Conservation (phyloP, 2,888 invertebrate genomes). For the Ophion obscuratus region DNA sequence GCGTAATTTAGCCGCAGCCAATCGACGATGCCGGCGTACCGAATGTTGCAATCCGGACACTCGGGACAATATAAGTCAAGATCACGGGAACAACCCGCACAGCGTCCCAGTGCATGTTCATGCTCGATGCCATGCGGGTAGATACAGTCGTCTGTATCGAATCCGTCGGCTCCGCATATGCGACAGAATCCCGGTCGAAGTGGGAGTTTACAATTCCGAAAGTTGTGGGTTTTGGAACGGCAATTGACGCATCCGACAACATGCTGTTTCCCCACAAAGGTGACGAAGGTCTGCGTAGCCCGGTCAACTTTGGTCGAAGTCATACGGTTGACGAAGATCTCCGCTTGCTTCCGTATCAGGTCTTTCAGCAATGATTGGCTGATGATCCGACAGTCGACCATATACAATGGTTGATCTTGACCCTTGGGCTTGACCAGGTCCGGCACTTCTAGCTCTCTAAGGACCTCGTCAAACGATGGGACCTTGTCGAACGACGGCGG, state of each 20-base stretch:
- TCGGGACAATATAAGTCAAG: too few relatives aligned
- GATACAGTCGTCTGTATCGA: too few relatives aligned
- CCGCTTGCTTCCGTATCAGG: conserved; percentile 33
- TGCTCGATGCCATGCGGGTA: too few relatives aligned
- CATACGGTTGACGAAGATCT: conserved; percentile 28
- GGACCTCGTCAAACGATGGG: conserved; percentile 31
- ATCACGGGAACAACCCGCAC: too few relatives aligned
- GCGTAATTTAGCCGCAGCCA: too few relatives aligned
- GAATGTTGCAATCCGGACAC: too few relatives aligned
- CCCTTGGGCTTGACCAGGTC: neutral
- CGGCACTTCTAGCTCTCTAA: conserved; percentile 39
- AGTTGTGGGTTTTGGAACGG: conserved; percentile 36
- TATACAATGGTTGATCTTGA: conserved; percentile 6
- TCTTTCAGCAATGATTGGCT: conserved; percentile 21
- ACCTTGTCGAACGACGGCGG: conserved; percentile 31
- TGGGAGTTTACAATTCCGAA: conserved; percentile 24
- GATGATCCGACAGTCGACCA: conserved; percentile 41
- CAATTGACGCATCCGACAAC: conserved; percentile 45
- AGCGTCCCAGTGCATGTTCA: too few relatives aligned
- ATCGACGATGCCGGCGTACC: too few relatives aligned
- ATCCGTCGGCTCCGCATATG: too few relatives aligned
- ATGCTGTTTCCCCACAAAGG: conserved; percentile 33
- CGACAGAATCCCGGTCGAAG: conserved; percentile 47
- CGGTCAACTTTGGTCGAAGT: conserved; percentile 39
- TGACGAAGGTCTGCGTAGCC: too few relatives aligned